phyloP scores from a whole-genome alignment of 2,797 vertebrate genomes.

The Eutrigla gurnardus region DNA sequence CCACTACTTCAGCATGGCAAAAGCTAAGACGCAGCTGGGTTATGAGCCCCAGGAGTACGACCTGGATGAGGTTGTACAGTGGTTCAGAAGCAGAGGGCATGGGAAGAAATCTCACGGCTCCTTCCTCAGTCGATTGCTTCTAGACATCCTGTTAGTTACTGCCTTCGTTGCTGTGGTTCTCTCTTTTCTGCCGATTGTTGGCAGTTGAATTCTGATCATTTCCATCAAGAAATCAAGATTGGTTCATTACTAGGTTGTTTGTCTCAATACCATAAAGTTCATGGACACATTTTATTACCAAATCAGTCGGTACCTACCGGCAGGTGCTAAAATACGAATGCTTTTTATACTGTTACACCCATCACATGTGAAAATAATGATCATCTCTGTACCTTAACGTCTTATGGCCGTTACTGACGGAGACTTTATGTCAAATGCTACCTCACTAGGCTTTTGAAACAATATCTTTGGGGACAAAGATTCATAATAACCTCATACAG shows the following conservation, averaged over 20 bases:
- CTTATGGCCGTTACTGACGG: not conserved
- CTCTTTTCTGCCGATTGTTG: conserved; percentile 84
- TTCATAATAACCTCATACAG: not conserved
- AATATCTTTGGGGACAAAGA: not conserved
- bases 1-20: conserved; percentile 93
- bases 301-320: not conserved
- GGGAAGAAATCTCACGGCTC: conserved; percentile 72
- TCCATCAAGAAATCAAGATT: conserved; percentile 7
- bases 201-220: conserved; percentile 31
- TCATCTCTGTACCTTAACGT: not conserved
- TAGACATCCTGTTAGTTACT: conserved; percentile 77
- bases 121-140: conserved; percentile 55
- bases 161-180: conserved; percentile 77
- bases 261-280: not conserved
- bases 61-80: conserved; percentile 90
- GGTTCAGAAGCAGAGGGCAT: conserved; percentile 89
- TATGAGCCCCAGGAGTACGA: conserved; percentile 86
- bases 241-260: conserved; percentile 3
- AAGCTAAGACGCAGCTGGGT: conserved; percentile 89
- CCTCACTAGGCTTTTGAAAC: not conserved
- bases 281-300: not conserved
- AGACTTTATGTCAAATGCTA: conserved; percentile 9
- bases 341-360: not conserved
- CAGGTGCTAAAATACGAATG: not conserved
- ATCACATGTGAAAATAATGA: not conserved